These are phyloP conservation scores for Calyptomena viridis DNA, from an alignment of 2,113 vertebrate species.

Conservation along the genomic window DNA sequence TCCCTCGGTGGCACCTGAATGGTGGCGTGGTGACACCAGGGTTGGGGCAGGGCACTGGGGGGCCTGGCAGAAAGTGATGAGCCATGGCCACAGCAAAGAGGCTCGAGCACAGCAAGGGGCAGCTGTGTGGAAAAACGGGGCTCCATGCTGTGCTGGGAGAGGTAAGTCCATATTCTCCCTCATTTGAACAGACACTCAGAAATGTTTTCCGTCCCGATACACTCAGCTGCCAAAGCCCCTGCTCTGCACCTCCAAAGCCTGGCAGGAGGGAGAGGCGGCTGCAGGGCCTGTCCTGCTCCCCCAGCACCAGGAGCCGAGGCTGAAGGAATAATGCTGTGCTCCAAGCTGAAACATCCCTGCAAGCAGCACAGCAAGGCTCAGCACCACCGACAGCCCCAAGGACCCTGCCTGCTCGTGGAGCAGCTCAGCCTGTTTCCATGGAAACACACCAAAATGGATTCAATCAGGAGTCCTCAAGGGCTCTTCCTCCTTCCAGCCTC, in stretches of 20 bases:
- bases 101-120: not conserved
- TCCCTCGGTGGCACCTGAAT: accelerated
- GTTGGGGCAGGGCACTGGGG: no score
- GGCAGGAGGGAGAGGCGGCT: not conserved
- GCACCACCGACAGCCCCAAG: not conserved
- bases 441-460: not conserved
- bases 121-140: not conserved
- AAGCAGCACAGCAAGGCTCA: accelerated
- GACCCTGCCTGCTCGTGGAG: not conserved
- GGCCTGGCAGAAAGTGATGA: not conserved
- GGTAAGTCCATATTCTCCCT: not conserved
- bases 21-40: not conserved
- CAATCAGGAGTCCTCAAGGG: not conserved
- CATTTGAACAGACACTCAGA: not conserved
- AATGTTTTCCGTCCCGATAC: not conserved
- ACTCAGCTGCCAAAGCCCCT: not conserved
- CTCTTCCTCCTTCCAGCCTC: not conserved
- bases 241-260: not conserved
- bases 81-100: not conserved
- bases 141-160: not conserved
- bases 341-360: not conserved
- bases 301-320: not conserved
- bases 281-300: not conserved
- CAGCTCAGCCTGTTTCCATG: not conserved
- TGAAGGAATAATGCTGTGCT: not conserved